Evolutionary conservation across 2,888 invertebrate species (phyloP).

Genomic region (Euclidia mi): DNA sequence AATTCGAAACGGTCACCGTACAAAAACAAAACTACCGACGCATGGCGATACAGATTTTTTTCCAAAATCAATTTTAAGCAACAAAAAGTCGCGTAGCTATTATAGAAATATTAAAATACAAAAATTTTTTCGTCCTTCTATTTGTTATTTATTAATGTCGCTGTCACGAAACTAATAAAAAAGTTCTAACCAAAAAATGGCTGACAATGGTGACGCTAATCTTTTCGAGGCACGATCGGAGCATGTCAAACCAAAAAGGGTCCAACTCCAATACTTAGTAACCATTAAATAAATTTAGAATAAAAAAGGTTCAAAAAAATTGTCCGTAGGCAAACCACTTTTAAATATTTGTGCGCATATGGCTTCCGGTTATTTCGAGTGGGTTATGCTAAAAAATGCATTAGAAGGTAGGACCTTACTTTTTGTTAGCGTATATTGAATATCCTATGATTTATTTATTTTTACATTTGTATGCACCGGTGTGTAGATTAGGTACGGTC

Average conservation of each 20-base stretch:
- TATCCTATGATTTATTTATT: slow-evolving; percentile 73
- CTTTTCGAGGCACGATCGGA: slow-evolving; percentile 78
- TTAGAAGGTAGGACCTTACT: slow-evolving; percentile 50
- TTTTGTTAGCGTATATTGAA: slow-evolving; percentile 67
- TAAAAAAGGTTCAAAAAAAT: slow-evolving; percentile 72
- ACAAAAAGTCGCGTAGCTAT: slow-evolving; percentile 61
- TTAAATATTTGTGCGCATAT: slow-evolving; percentile 88
- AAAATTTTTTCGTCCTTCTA: slow-evolving; percentile 70
- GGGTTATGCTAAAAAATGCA: slow-evolving; percentile 86
- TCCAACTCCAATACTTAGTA: slow-evolving; percentile 83
- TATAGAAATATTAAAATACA: slow-evolving; percentile 76
- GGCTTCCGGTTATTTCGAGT: slow-evolving; percentile 89
- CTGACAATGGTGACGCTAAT: slow-evolving; percentile 84
- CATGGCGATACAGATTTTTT: slow-evolving; percentile 39
- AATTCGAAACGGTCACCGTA: slow-evolving; percentile 5
- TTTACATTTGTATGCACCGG: slow-evolving; percentile 48
- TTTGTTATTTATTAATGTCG: slow-evolving; percentile 87
- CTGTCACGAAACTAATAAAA: slow-evolving; percentile 78
- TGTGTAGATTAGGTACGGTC: slow-evolving; percentile 61
- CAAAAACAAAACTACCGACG: slow-evolving; percentile 25
- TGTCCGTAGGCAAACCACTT: slow-evolving; percentile 81
- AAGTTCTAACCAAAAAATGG: slow-evolving; percentile 78
- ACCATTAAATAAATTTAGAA: slow-evolving; percentile 87
- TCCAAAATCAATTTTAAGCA: slow-evolving; percentile 55
- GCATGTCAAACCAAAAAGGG: slow-evolving; percentile 83